phyloP scores from a whole-genome alignment of 2,797 vertebrate genomes.

The Merluccius polli region DNA sequence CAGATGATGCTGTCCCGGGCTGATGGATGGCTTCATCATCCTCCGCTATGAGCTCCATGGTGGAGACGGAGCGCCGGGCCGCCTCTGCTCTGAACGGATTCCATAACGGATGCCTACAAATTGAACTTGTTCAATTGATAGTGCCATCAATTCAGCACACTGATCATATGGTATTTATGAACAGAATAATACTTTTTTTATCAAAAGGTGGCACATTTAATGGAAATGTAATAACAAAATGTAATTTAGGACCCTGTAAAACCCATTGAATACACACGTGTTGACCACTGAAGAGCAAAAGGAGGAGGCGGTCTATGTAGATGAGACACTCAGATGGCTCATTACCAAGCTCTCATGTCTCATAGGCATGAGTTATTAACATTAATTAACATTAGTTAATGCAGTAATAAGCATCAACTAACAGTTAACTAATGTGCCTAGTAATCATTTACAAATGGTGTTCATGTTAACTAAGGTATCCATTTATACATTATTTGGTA shows the following conservation, averaged over 20 bases:
- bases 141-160: not conserved
- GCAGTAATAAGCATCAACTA: too few species aligned
- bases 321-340: not conserved
- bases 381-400: too few species aligned
- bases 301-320: not conserved
- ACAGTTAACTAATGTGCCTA: too few species aligned
- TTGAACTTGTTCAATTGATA: not conserved
- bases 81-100: not conserved
- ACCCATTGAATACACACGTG: too few species aligned
- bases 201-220: not conserved
- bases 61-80: not conserved
- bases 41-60: not conserved
- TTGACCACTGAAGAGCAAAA: not conserved
- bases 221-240: too few species aligned
- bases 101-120: not conserved
- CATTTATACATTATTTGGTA: too few species aligned
- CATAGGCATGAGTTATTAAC: not conserved
- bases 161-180: not conserved
- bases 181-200: not conserved
- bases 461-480: too few species aligned
- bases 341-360: not conserved
- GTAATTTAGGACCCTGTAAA: too few species aligned
- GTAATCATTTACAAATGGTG: too few species aligned
- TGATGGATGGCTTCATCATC: slow-evolving; percentile 69
- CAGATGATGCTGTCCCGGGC: slow-evolving; percentile 48